phyloP scores from a whole-genome alignment of 2,797 vertebrate species.

The Mareca strepera region DNA sequence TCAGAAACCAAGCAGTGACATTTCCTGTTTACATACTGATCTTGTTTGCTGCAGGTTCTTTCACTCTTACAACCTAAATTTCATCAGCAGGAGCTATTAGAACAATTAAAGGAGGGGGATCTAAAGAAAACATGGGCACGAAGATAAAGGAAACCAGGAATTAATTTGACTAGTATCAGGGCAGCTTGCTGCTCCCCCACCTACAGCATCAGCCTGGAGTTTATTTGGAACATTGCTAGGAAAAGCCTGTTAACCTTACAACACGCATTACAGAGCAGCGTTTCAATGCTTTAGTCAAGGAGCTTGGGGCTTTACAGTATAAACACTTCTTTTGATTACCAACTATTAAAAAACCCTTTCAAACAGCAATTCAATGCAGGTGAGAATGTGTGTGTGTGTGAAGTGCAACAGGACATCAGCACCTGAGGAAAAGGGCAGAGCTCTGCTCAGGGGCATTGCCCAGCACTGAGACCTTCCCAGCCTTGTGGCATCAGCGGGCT shows the following conservation, averaged over 20 bases:
- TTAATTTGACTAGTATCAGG: neutral
- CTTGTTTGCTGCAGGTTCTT: neutral
- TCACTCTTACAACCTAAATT: neutral
- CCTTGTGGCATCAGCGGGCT: neutral
- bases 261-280: neutral
- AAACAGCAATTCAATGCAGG: neutral
- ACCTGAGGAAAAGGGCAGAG: neutral
- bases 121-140: neutral
- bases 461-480: neutral
- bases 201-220: neutral
- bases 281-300: neutral
- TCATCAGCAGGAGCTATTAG: neutral
- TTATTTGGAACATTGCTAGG: neutral
- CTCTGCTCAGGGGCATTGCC: neutral
- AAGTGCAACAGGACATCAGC: fast-evolving
- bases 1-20: neutral
- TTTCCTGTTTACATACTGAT: neutral
- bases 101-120: neutral
- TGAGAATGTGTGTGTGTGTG: fast-evolving
- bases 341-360: neutral
- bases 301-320: neutral
- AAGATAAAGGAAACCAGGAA: neutral
- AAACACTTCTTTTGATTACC: neutral
- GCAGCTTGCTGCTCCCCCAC: neutral
- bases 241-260: constrained; percentile 23